Evolutionary conservation across 1,140 invertebrate genomes (phyloP).

Genomic region (Drosophila watanabei): DNA sequence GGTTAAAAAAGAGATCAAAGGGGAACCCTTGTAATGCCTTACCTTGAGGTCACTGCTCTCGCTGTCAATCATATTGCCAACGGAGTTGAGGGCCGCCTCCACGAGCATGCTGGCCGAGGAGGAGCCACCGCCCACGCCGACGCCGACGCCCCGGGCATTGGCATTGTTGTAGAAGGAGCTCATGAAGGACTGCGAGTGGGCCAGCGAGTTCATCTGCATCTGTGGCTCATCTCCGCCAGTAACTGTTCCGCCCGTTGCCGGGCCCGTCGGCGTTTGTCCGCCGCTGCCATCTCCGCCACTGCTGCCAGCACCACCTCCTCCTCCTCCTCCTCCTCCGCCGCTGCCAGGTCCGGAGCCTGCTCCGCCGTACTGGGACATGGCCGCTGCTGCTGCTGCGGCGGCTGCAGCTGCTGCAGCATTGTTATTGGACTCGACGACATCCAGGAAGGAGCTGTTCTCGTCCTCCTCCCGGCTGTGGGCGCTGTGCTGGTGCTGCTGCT

Average conservation of each 20-base stretch:
- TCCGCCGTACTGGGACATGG: conserved; percentile 74
- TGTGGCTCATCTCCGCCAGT: conserved; percentile 59
- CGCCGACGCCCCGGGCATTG: conserved; percentile 72
- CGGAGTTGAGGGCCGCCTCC: conserved; percentile 84
- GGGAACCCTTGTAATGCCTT: background rate
- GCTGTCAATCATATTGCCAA: conserved; percentile 85
- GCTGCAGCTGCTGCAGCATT: conserved; percentile 63
- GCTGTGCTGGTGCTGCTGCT: conserved; percentile 68
- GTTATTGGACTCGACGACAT: conserved; percentile 84
- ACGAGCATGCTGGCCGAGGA: conserved; percentile 85
- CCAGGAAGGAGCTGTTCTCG: conserved; percentile 83
- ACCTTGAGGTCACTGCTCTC: conserved; percentile 83
- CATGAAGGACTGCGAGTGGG: conserved; percentile 83
- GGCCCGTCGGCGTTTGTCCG: conserved; percentile 35
- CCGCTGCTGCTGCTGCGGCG: conserved; percentile 64
- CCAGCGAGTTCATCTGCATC: conserved; percentile 83
- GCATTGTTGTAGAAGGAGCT: conserved; percentile 85
- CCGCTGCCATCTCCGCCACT: conserved; percentile 18
- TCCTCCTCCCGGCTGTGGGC: conserved; percentile 76
- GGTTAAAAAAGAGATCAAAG: background rate
- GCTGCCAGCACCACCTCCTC: conserved; percentile 8
- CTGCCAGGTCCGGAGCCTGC: conserved; percentile 9
- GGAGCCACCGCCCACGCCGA: conserved; percentile 61
- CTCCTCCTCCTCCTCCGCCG: conserved; percentile 1
- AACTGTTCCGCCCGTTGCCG: conserved; percentile 22